phyloP scores from a whole-genome alignment of 2,888 invertebrate genomes.

The Apomyelois bistriatella region DNA sequence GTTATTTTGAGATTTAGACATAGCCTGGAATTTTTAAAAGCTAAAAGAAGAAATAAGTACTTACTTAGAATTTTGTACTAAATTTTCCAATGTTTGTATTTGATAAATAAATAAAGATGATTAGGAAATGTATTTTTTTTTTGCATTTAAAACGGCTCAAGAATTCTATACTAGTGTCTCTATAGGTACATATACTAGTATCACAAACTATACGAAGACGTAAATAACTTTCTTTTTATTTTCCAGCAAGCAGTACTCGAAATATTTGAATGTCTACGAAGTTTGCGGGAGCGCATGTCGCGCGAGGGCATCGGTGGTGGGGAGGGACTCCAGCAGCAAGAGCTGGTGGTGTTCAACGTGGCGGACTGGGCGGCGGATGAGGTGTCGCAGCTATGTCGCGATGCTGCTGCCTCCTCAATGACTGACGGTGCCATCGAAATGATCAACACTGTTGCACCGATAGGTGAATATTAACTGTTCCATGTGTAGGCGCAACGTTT shows the following conservation, averaged over 20 bases:
- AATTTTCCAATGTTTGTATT: too few relatives aligned
- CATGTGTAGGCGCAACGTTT: too few relatives aligned
- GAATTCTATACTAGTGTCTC: too few relatives aligned
- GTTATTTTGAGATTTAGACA: too few relatives aligned
- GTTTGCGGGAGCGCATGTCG: constrained; percentile 51
- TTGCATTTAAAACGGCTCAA: too few relatives aligned
- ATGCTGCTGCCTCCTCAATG: constrained; percentile 39
- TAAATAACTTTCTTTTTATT: neutral
- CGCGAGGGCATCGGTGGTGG: constrained; percentile 48
- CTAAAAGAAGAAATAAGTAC: too few relatives aligned
- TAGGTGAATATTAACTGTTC: constrained; percentile 36
- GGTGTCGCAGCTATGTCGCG: constrained; percentile 55
- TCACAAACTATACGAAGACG: too few relatives aligned
- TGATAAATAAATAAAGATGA: too few relatives aligned
- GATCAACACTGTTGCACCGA: constrained; percentile 40
- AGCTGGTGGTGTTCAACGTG: constrained; percentile 64
- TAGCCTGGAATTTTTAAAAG: too few relatives aligned
- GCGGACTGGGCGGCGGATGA: constrained; percentile 67
- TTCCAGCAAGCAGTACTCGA: constrained; percentile 61
- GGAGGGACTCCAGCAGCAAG: constrained; percentile 44
- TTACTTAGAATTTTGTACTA: too few relatives aligned
- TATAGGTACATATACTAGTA: too few relatives aligned
- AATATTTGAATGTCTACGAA: constrained; percentile 50
- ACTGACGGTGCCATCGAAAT: constrained; percentile 46
- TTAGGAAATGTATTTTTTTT: too few relatives aligned